Evolutionary conservation across 2,113 vertebrate genomes (phyloP).

Genomic region (Cacatua alba): DNA sequence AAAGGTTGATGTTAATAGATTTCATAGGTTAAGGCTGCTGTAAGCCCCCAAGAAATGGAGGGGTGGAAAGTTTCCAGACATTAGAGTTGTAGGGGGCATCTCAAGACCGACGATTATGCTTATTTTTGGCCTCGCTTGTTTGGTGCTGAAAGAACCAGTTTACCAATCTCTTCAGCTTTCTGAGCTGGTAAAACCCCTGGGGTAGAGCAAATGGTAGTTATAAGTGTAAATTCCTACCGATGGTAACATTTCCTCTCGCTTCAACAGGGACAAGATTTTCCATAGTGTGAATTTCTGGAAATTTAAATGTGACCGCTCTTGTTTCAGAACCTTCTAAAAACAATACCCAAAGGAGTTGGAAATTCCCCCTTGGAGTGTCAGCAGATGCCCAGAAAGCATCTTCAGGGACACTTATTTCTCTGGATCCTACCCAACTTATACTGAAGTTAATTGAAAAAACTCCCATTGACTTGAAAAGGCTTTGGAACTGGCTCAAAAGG

Average conservation of each 20-base stretch:
- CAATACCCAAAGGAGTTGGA: background rate
- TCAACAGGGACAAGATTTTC: background rate
- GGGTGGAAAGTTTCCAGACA: background rate
- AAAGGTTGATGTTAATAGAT: background rate
- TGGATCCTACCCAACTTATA: conserved; percentile 1
- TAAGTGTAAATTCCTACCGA: background rate
- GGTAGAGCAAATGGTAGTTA: background rate
- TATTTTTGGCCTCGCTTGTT: background rate
- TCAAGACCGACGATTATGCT: background rate
- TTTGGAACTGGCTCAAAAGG: conserved; percentile 3
- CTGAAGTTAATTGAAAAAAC: conserved; percentile 48
- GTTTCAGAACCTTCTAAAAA: background rate
- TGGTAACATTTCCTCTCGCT: background rate
- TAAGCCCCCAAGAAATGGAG: background rate
- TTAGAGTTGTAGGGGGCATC: background rate
- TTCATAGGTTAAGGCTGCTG: background rate
- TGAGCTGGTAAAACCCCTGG: background rate
- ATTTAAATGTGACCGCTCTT: background rate
- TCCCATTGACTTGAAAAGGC: conserved; percentile 10
- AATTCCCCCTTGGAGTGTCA: background rate
- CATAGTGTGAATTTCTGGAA: background rate
- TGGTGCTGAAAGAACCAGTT: background rate
- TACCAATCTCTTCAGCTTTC: background rate
- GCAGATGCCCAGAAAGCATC: background rate
- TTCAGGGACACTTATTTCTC: conserved; percentile 8